A percentile compares a stretch with the other conserved stretches of the same genome.
Evolutionary conservation across 2,888 invertebrate species (phyloP).

Genomic region (Hypena proboscidalis): DNA sequence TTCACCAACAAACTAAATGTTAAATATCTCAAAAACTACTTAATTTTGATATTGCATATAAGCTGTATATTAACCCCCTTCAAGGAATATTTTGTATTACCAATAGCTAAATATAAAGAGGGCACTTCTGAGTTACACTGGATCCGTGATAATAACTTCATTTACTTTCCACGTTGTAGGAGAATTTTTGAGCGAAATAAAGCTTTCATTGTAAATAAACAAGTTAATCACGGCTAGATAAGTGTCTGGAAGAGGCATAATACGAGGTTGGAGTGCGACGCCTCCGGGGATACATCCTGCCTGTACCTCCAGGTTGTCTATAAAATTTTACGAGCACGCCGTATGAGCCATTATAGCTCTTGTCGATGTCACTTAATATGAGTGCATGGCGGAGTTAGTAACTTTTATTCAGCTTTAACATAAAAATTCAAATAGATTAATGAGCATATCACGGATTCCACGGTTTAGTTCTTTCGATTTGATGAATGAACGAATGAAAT

Average conservation of each 20-base stretch:
- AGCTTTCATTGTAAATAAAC: slow-evolving; percentile 64
- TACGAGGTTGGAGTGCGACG: slow-evolving; percentile 57
- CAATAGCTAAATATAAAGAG: too few relatives aligned
- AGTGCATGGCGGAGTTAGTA: slow-evolving; percentile 66
- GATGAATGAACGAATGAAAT: too few relatives aligned
- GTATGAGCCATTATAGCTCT: slow-evolving; percentile 75
- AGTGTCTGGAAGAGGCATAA: slow-evolving; percentile 68
- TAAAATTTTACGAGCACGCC: slow-evolving; percentile 80
- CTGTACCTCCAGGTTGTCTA: slow-evolving; percentile 64
- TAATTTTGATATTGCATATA: too few relatives aligned
- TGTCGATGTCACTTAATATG: slow-evolving; percentile 73
- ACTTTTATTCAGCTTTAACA: slow-evolving; percentile 49
- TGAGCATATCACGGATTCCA: too few relatives aligned
- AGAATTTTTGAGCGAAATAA: slow-evolving; percentile 56
- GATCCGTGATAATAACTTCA: too few relatives aligned
- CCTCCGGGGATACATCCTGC: slow-evolving; percentile 67
- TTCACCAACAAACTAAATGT: too few relatives aligned
- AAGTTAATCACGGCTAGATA: slow-evolving; percentile 79
- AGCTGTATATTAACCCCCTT: too few relatives aligned
- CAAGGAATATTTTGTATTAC: too few relatives aligned
- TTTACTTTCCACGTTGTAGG: too few relatives aligned
- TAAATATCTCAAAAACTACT: too few relatives aligned
- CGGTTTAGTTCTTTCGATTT: too few relatives aligned
- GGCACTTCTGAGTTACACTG: too few relatives aligned
- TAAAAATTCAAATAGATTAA: slow-evolving; percentile 26